These are phyloP conservation scores for Porites evermanni DNA, from an alignment of 92 coral and sea anemone genomes.

Conservation along the genomic window DNA sequence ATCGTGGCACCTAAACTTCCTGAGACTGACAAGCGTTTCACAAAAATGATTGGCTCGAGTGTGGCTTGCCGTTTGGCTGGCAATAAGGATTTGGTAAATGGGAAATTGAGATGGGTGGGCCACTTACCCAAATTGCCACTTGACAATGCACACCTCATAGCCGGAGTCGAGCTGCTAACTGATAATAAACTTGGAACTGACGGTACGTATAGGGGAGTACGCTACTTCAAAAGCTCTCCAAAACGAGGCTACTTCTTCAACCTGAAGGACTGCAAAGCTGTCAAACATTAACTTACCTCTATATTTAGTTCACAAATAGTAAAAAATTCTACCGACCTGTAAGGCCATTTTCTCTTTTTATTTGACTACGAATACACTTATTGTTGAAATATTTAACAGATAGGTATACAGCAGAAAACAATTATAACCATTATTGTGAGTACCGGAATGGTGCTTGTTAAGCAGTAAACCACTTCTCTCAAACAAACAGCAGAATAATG, in stretches of 20 bases:
- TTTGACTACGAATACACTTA: background rate
- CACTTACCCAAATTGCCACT: conserved; percentile 82
- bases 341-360: no score
- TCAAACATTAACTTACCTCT: conserved; percentile 31
- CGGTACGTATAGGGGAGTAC: conserved; percentile 89
- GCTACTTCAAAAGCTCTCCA: conserved; percentile 84
- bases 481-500: no score
- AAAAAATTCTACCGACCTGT: background rate
- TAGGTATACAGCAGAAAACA: background rate
- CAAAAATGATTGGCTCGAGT: conserved; percentile 69
- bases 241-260: conserved; percentile 96
- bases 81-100: conserved; percentile 63
- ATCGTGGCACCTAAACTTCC: conserved; percentile 4
- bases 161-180: conserved; percentile 84
- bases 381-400: no score
- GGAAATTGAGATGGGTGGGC: conserved; percentile 90
- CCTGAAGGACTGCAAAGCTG: conserved; percentile 81
- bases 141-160: conserved; percentile 78
- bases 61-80: conserved; percentile 85
- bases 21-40: conserved; percentile 68
- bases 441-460: no score
- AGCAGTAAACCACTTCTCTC: no score
- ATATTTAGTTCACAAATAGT: background rate
- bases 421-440: background rate
- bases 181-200: conserved; percentile 96